Percentiles rank a stretch among this genome's conserved stretches.
Conservation (phyloP, 1,140 invertebrate species). For the Wasmannia auropunctata region DNA sequence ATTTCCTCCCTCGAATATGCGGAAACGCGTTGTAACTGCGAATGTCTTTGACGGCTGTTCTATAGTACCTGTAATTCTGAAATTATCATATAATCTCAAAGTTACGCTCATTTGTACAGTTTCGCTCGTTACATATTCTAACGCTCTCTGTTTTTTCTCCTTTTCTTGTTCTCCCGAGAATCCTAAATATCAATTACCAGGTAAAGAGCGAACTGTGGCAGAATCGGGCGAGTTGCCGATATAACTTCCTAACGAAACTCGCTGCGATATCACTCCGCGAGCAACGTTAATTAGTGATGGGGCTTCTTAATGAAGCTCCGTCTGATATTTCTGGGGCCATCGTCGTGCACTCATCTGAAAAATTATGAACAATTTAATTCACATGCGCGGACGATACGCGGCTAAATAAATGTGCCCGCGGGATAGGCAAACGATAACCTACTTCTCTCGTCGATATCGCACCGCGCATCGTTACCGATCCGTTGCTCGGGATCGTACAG, state of each 20-base stretch:
- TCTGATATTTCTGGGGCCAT: background rate
- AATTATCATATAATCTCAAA: constrained; percentile 49
- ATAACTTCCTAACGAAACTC: constrained; percentile 49
- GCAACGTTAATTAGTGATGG: constrained; percentile 59
- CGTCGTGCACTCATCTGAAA: constrained; percentile 14
- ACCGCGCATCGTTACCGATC: background rate
- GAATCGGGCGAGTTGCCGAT: background rate
- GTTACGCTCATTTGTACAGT: constrained; percentile 63
- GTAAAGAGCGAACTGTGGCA: background rate
- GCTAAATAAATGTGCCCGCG: constrained; percentile 8
- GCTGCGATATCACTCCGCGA: constrained; percentile 20
- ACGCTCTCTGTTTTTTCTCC: background rate
- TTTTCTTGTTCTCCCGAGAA: constrained; percentile 3
- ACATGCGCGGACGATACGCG: background rate
- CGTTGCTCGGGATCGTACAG: background rate
- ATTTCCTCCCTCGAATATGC: background rate
- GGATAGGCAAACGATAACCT: constrained; percentile 31
- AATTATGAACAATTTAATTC: constrained; percentile 44
- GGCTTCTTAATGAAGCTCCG: constrained; percentile 56
- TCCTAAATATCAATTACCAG: constrained; percentile 70
- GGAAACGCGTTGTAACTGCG: background rate
- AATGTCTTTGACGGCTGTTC: constrained; percentile 1
- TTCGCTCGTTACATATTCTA: constrained; percentile 55
- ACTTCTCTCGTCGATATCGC: constrained; percentile 33
- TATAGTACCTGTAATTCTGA: background rate